A percentile compares a stretch with the other conserved stretches of the same genome.
Conservation (phyloP, 2,113 vertebrate species). For the Cavia aperea region DNA sequence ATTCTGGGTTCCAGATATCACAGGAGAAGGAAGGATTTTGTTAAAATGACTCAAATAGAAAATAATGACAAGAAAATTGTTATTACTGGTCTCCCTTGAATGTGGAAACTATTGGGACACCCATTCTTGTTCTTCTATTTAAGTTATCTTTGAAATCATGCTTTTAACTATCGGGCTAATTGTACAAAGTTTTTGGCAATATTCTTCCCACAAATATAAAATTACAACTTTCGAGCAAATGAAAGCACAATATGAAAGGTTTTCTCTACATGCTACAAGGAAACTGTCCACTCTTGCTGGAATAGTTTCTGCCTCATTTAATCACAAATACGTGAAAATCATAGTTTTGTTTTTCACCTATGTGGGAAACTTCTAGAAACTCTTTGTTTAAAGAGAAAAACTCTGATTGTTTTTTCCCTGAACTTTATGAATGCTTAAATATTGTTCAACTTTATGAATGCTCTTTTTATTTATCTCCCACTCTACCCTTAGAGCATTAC, state of each 20-base stretch:
- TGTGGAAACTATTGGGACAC: neutral
- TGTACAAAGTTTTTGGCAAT: neutral
- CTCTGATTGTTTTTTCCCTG: no score
- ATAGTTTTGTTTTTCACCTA: neutral
- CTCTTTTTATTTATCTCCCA: accelerated
- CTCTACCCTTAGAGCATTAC: neutral
- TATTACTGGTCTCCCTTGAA: neutral
- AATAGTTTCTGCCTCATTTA: neutral
- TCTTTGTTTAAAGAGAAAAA: neutral
- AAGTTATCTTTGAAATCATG: neutral
- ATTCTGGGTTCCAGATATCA: neutral
- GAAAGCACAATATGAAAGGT: neutral
- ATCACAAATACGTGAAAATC: neutral
- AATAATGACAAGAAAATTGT: neutral
- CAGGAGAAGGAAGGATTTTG: neutral
- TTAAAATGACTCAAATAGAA: neutral
- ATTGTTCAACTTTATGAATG: neutral
- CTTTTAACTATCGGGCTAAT: neutral
- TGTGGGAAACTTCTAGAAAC: neutral
- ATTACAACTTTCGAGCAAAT: neutral
- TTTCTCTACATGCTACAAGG: neutral
- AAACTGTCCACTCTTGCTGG: neutral
- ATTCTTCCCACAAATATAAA: neutral
- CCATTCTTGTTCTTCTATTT: neutral
- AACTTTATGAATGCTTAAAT: neutral